Evolutionary conservation across 2,113 vertebrate species (phyloP).

Genomic region (Seriola aureovittata): DNA sequence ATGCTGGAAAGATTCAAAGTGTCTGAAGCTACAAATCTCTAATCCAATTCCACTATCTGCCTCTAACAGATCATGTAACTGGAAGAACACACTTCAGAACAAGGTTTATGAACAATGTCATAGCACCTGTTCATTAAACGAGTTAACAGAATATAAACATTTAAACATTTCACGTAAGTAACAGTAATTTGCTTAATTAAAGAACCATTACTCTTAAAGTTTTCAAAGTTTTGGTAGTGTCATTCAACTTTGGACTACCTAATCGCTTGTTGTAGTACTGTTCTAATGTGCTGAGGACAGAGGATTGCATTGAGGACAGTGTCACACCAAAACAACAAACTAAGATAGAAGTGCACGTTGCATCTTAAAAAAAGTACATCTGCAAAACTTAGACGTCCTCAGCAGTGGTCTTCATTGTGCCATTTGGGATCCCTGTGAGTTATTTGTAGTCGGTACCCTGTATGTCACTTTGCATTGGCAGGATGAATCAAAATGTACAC

Average conservation of each 20-base stretch:
- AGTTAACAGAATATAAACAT: background rate
- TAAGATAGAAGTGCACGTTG: background rate
- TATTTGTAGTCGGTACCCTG: background rate
- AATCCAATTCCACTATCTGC: background rate
- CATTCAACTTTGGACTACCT: background rate
- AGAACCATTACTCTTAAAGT: background rate
- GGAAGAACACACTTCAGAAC: background rate
- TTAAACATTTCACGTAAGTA: background rate
- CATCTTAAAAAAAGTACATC: background rate
- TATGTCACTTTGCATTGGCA: background rate
- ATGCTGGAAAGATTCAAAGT: constrained; percentile 19
- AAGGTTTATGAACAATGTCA: background rate
- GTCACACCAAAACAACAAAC: constrained; percentile 10
- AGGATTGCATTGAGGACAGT: constrained; percentile 3
- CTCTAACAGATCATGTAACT: background rate
- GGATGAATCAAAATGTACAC: constrained; percentile 6
- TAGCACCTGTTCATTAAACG: background rate
- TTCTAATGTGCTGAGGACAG: constrained; percentile 20
- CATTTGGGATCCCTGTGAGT: constrained; percentile 8
- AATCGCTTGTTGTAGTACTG: background rate
- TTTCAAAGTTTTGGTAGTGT: background rate
- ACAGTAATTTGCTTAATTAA: background rate
- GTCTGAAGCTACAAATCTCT: background rate
- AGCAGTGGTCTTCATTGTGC: background rate
- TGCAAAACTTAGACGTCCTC: background rate